phyloP scores from a whole-genome alignment of 2,797 vertebrate genomes.

The Megalops cyprinoides region DNA sequence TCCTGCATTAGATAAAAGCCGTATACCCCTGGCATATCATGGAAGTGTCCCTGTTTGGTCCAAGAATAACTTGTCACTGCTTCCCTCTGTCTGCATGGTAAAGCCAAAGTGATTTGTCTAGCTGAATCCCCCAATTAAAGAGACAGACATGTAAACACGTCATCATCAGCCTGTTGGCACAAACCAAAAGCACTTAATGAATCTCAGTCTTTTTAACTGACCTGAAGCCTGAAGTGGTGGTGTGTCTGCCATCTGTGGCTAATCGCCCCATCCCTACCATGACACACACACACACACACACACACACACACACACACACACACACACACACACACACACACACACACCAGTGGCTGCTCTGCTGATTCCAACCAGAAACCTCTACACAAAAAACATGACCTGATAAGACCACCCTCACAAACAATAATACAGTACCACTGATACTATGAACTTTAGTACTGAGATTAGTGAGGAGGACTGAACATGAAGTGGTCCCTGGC shows the following conservation, averaged over 20 bases:
- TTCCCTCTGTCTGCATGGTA: background rate
- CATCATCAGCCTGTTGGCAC: background rate
- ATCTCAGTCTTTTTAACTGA: background rate
- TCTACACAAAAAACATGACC: too few species aligned
- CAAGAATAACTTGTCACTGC: slow-evolving; percentile 6
- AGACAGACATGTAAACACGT: background rate
- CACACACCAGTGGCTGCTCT: too few species aligned
- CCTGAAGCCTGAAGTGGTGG: background rate
- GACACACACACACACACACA: slow-evolving; percentile 14
- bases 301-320: slow-evolving; percentile 19
- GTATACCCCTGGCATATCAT: background rate
- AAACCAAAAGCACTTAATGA: too few species aligned
- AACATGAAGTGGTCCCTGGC: too few species aligned
- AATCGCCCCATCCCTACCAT: background rate
- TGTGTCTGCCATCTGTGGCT: too few species aligned
- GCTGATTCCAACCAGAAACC: too few species aligned
- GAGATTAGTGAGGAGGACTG: too few species aligned
- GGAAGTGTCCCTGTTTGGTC: background rate
- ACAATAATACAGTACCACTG: too few species aligned
- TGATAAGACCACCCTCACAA: too few species aligned
- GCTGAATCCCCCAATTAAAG: background rate
- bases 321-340: slow-evolving; percentile 14
- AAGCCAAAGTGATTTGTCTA: background rate
- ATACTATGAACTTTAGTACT: too few species aligned
- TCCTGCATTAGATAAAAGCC: background rate